Evolutionary conservation across 2,888 invertebrate species (phyloP).

Genomic region (Nomada lathburiana): DNA sequence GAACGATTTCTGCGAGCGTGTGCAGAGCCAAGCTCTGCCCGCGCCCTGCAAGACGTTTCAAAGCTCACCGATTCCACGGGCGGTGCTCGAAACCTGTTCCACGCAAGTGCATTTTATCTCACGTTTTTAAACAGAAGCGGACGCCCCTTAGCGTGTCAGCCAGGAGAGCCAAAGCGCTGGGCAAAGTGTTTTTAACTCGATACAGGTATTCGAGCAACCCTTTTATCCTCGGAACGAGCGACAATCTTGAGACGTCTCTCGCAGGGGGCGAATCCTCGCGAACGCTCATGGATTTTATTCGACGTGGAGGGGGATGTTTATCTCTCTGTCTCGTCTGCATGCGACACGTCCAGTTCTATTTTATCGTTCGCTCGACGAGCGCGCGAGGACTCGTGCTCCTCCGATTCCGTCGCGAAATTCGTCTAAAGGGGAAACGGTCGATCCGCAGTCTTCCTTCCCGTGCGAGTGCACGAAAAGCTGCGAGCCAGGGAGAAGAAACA

Average conservation of each 20-base stretch:
- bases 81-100: too few relatives aligned
- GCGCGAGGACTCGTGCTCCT: not conserved
- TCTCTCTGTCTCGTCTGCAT: too few relatives aligned
- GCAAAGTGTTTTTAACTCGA: not conserved
- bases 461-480: not conserved
- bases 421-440: slow-evolving; percentile 20
- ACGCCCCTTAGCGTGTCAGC: slow-evolving; percentile 2
- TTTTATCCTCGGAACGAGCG: too few relatives aligned
- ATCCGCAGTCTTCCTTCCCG: slow-evolving; percentile 65
- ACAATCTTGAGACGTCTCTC: not conserved
- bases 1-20: too few relatives aligned
- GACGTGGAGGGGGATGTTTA: too few relatives aligned
- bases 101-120: not conserved
- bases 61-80: not conserved
- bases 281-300: not conserved
- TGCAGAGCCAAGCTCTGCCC: too few relatives aligned
- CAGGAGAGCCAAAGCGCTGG: not conserved
- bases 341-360: too few relatives aligned
- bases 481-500: not conserved
- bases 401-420: slow-evolving; percentile 5
- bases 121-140: not conserved
- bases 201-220: too few relatives aligned
- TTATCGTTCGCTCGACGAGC: not conserved
- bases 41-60: too few relatives aligned
- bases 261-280: not conserved